A percentile compares a stretch with the other conserved stretches of the same genome.
phyloP scores from a whole-genome alignment of 2,797 vertebrate genomes.

The Tadarida brasiliensis region DNA sequence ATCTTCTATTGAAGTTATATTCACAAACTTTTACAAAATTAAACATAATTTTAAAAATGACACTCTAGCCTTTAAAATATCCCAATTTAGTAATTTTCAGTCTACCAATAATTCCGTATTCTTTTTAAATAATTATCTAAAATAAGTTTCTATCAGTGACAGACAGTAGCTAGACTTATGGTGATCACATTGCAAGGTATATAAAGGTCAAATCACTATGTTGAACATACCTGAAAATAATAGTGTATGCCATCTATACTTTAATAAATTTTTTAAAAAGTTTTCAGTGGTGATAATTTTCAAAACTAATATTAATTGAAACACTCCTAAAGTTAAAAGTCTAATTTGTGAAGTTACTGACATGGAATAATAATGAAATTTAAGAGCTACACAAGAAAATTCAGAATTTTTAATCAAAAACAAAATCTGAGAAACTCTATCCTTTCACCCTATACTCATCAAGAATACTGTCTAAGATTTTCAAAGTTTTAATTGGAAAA shows the following conservation, averaged over 20 bases:
- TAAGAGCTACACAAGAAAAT: constrained; percentile 10
- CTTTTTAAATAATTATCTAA: constrained; percentile 26
- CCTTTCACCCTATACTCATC: not conserved
- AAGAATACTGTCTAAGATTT: not conserved
- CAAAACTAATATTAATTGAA: constrained; percentile 36
- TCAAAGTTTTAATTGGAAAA: constrained; percentile 47
- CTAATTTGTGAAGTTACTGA: constrained; percentile 1
- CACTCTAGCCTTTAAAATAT: constrained; percentile 21
- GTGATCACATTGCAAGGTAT: not conserved
- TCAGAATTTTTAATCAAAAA: constrained; percentile 43
- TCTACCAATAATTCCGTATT: not conserved
- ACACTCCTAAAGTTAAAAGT: constrained; percentile 43
- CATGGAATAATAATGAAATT: constrained; percentile 13
- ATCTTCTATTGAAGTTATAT: not conserved
- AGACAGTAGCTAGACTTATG: not conserved
- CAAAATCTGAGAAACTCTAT: constrained; percentile 54
- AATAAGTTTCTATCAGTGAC: not conserved
- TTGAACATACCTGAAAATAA: not conserved
- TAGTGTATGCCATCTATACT: not conserved
- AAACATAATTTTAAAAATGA: constrained; percentile 28
- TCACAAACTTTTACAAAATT: constrained; percentile 52
- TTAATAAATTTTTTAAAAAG: not conserved
- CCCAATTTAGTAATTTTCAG: constrained; percentile 31
- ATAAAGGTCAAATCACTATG: not conserved
- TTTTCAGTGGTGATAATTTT: not conserved